Conservation (phyloP, 1,140 invertebrate genomes). For the Melipona quadrifasciata region DNA sequence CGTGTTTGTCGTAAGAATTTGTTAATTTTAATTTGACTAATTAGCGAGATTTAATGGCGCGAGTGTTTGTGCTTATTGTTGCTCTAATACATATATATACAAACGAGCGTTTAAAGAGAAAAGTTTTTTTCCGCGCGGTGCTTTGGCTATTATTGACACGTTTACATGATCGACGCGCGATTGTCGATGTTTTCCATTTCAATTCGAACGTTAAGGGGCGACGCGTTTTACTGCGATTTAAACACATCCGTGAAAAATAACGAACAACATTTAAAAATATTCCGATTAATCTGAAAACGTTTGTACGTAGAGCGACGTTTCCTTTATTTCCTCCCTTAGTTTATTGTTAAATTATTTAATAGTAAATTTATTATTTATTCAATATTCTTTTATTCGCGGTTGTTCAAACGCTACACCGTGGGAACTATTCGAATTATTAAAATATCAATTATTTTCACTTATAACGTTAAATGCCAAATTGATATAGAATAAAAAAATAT, state of each 20-base stretch:
- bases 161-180: neutral
- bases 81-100: neutral
- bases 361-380: no score
- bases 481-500: neutral
- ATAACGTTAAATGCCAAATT: neutral
- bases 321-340: no score
- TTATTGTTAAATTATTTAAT: no score
- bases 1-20: neutral
- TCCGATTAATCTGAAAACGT: neutral
- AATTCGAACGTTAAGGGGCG: neutral
- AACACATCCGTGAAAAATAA: neutral
- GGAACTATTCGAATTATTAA: neutral
- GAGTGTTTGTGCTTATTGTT: neutral
- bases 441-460: neutral
- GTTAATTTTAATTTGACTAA: slow-evolving; percentile 6
- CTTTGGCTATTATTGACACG: neutral
- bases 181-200: neutral
- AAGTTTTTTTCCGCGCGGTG: neutral
- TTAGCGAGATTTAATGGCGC: neutral
- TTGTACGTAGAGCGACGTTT: neutral
- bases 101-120: neutral
- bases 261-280: neutral
- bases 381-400: no score
- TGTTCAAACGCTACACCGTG: neutral
- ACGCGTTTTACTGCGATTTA: neutral